Conservation (phyloP, 2,113 vertebrate species). For the Variabilichromis moorii region DNA sequence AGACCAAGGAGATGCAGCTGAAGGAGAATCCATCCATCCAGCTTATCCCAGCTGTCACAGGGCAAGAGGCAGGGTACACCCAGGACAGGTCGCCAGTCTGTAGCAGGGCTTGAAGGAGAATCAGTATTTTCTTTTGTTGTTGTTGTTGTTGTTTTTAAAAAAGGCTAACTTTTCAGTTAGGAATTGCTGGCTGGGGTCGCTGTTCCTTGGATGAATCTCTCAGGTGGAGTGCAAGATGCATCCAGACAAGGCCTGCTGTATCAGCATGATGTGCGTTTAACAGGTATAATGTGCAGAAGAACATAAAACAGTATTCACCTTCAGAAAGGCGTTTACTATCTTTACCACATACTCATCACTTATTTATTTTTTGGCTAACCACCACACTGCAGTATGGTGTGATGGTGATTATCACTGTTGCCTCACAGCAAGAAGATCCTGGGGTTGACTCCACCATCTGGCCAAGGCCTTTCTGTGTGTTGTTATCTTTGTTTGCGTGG, state of each 20-base stretch:
- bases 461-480: not conserved
- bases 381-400: not conserved
- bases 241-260: not conserved
- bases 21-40: not conserved
- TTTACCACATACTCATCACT: not conserved
- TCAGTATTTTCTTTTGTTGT: not conserved
- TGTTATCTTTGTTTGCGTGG: not conserved
- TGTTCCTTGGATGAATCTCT: not conserved
- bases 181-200: not conserved
- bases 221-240: not conserved
- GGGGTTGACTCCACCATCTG: not conserved
- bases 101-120: not conserved
- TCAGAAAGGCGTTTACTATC: not conserved
- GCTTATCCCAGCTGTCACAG: not conserved
- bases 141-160: not conserved
- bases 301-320: not conserved
- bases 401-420: not conserved
- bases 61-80: not conserved
- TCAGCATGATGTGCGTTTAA: not conserved
- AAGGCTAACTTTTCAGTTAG: not conserved
- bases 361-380: not conserved
- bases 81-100: not conserved
- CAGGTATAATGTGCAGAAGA: not conserved
- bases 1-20: not conserved
- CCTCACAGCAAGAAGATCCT: not conserved